These are phyloP conservation scores for Mallateleia sp. DNA, from an alignment of 2,888 invertebrate genomes.

Conservation along the genomic window DNA sequence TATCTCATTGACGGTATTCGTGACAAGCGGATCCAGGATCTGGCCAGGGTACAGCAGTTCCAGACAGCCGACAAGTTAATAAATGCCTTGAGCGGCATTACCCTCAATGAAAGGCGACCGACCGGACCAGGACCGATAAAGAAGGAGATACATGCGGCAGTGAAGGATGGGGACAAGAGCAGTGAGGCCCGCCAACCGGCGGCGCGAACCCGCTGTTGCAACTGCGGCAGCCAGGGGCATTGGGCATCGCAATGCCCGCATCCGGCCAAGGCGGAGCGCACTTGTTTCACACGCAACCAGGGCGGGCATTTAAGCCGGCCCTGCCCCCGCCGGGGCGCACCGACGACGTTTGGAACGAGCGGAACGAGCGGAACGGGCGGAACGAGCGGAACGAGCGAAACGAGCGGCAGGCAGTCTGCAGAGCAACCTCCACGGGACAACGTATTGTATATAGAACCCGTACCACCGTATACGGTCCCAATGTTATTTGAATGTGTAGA, in stretches of 20 bases:
- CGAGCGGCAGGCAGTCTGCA: no score
- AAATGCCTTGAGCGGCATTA: constrained; percentile 53
- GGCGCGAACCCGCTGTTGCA: not conserved
- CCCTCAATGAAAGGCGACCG: not conserved
- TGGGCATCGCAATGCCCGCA: not conserved
- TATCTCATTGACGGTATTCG: constrained; percentile 67
- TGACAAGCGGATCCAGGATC: constrained; percentile 51
- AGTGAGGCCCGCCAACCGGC: not conserved
- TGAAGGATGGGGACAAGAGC: no score
- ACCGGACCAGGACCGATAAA: not conserved
- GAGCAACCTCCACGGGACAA: no score
- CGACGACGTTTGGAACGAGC: no score
- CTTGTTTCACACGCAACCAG: constrained; percentile 32
- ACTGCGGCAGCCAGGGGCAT: not conserved
- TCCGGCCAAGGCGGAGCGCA: constrained; percentile 11
- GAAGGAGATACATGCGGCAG: no score
- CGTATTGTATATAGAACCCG: no score
- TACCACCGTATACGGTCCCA: no score
- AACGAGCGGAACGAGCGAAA: no score
- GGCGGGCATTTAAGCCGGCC: constrained; percentile 27
- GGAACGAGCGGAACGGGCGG: no score
- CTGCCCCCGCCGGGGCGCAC: constrained; percentile 4
- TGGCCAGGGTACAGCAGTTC: constrained; percentile 54
- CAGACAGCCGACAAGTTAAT: constrained; percentile 26
- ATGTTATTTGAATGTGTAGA: constrained; percentile 3